A percentile compares a stretch with the other conserved stretches of the same genome.
These are phyloP conservation scores for Pogonomyrmex barbatus DNA, from an alignment of 1,140 invertebrate genomes.

Conservation along the genomic window DNA sequence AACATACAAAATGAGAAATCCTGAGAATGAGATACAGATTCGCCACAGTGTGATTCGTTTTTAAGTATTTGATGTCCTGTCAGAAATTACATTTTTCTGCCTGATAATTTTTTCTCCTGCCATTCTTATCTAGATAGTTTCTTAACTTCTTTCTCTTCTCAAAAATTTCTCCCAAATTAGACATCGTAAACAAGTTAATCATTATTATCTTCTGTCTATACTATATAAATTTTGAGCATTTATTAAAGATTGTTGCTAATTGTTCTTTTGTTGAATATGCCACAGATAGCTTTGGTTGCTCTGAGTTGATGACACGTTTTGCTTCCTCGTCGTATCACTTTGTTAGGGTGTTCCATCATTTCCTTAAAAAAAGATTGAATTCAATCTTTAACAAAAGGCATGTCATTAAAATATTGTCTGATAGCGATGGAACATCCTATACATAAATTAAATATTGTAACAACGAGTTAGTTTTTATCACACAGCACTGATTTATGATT, in stretches of 20 bases:
- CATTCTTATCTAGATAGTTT: neutral
- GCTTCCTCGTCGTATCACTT: neutral
- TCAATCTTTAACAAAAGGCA: slow-evolving; percentile 17
- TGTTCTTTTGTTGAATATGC: slow-evolving; percentile 9
- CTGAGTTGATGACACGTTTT: slow-evolving; percentile 20
- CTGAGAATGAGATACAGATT: neutral
- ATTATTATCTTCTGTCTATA: neutral
- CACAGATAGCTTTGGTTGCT: neutral
- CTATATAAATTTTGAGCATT: neutral
- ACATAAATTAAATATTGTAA: slow-evolving; percentile 30
- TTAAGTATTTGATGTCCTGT: slow-evolving; percentile 3
- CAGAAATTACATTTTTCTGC: neutral
- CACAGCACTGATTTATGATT: slow-evolving; percentile 18
- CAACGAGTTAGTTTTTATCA: slow-evolving; percentile 35
- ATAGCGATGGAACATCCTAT: neutral
- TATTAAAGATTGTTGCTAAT: slow-evolving; percentile 16
- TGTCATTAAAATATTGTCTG: neutral
- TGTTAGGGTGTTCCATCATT: slow-evolving; percentile 31
- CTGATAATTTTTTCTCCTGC: neutral
- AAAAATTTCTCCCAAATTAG: neutral
- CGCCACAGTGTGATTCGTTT: slow-evolving; percentile 9
- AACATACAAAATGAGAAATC: slow-evolving; percentile 19
- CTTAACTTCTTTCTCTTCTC: neutral
- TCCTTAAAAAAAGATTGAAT: neutral
- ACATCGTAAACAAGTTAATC: slow-evolving; percentile 1